Percentiles rank a stretch among this genome's conserved stretches.
Conservation (phyloP, 2,797 vertebrate species). For the Momotus momota region DNA sequence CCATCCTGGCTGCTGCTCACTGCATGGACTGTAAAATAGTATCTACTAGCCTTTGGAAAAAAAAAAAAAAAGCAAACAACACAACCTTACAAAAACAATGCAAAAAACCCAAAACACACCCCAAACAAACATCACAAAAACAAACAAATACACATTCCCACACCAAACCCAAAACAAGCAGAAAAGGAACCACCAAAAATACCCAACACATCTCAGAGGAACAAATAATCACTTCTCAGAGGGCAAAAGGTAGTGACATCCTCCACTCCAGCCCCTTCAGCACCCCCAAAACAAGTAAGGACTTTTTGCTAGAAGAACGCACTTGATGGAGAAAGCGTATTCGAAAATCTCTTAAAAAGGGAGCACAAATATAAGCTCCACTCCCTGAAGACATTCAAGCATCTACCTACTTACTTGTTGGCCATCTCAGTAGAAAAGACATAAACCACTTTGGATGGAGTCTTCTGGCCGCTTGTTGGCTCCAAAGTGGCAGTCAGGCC, state of each 20-base stretch:
- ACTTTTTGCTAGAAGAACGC: not conserved
- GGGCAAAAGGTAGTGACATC: not conserved
- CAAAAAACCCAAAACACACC: not conserved
- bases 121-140: not conserved
- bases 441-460: conserved; percentile 94
- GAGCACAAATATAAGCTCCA: not conserved
- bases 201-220: not conserved
- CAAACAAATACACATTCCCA: not conserved
- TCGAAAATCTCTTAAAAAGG: not conserved
- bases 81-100: not conserved
- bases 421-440: conserved; percentile 99
- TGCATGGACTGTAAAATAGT: not conserved
- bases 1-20: not conserved
- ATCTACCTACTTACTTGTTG: conserved; percentile 89
- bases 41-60: not conserved
- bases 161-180: not conserved
- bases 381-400: not conserved
- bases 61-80: not conserved
- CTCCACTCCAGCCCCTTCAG: not conserved
- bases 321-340: not conserved
- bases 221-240: not conserved
- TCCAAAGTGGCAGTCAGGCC: conserved; percentile 90
- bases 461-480: conserved; percentile 89
- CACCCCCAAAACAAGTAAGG: not conserved
- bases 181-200: not conserved